A percentile compares a stretch with the other conserved stretches of the same genome.
Evolutionary conservation across 2,797 vertebrate species (phyloP).

Genomic region (Alfaro cultratus): DNA sequence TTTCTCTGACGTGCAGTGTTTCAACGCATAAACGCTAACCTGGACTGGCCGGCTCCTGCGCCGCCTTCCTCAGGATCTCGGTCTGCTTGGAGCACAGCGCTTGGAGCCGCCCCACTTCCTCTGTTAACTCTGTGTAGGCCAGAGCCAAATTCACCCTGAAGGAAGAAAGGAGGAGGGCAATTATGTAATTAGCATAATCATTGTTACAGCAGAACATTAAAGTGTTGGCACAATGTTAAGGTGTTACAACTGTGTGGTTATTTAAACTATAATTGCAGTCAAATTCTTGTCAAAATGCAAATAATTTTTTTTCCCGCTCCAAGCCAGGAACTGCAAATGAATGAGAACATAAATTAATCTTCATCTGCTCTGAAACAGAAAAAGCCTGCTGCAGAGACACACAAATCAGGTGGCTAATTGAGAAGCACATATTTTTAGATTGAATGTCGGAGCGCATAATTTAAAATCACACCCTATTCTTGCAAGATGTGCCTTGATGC

Average conservation of each 20-base stretch:
- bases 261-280: conserved; percentile 4
- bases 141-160: conserved; percentile 94
- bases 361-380: conserved; percentile 7
- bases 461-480: conserved; percentile 54
- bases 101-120: conserved; percentile 92
- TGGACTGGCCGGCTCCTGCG: conserved; percentile 88
- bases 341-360: conserved; percentile 5
- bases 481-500: conserved; percentile 51
- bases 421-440: conserved; percentile 60
- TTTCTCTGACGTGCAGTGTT: background rate
- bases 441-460: conserved; percentile 42
- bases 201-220: conserved; percentile 22
- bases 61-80: conserved; percentile 90
- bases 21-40: conserved; percentile 58
- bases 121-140: conserved; percentile 96
- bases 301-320: background rate
- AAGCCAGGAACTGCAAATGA: background rate
- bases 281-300: conserved; percentile 3
- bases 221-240: background rate
- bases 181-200: conserved; percentile 46
- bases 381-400: conserved; percentile 11
- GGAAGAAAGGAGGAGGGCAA: conserved; percentile 26
- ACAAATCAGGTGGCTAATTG: conserved; percentile 21
- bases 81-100: conserved; percentile 91
- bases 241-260: background rate